Conservation (phyloP, 1,140 invertebrate genomes). For the Polypedilum pembai region DNA sequence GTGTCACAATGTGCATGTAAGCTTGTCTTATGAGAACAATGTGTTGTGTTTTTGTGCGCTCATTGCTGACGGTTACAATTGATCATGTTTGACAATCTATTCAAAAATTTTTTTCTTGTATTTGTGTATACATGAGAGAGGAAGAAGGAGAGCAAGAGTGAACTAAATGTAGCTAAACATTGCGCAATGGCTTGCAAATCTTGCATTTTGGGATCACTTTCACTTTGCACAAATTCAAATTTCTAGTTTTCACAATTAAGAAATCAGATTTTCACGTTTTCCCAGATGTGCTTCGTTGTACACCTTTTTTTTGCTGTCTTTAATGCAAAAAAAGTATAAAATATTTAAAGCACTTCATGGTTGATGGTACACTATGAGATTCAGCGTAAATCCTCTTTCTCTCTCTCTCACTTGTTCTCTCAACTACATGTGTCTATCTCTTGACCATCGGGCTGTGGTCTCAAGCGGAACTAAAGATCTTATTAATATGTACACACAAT, state of each 20-base stretch:
- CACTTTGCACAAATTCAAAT: slow-evolving; percentile 10
- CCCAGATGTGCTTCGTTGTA: background rate
- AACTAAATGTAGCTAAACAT: background rate
- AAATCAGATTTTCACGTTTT: background rate
- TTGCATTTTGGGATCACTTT: background rate
- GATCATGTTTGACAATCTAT: slow-evolving; percentile 18
- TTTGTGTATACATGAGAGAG: background rate
- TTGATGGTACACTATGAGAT: background rate
- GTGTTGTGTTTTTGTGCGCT: no score
- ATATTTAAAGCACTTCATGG: background rate
- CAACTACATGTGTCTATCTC: background rate
- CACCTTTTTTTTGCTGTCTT: background rate
- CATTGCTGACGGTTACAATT: background rate
- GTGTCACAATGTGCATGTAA: slow-evolving; percentile 9
- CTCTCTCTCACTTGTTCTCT: background rate
- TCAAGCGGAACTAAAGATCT: background rate
- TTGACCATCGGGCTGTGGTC: background rate
- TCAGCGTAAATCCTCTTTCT: background rate
- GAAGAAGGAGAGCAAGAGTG: background rate
- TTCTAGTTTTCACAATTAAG: background rate
- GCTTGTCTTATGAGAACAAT: background rate
- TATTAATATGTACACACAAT: background rate
- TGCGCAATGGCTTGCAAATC: background rate
- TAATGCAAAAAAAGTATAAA: background rate
- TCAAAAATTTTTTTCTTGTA: background rate